phyloP scores from a whole-genome alignment of 64 coral and sea anemone species.

The Pocillopora damicornis region DNA sequence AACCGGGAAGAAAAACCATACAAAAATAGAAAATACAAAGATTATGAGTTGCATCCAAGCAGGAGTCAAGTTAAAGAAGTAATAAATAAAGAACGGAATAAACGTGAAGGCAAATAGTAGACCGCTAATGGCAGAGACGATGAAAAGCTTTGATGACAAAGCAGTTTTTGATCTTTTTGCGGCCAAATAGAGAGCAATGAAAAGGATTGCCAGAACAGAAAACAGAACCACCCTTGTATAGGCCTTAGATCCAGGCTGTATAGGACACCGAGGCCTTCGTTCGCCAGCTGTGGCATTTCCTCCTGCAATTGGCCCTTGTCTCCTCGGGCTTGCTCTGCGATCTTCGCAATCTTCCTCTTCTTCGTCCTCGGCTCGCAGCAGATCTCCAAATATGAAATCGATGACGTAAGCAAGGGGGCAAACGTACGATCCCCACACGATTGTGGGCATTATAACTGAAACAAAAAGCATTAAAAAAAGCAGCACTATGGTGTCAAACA shows the following conservation, averaged over 20 bases:
- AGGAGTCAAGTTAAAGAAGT: slow-evolving; percentile 37
- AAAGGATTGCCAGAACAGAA: not conserved
- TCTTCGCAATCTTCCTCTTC: not conserved
- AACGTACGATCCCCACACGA: slow-evolving; percentile 24
- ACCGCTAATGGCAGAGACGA: not conserved
- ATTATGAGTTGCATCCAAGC: slow-evolving; percentile 33
- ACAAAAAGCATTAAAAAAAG: not conserved
- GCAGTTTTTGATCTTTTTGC: not conserved
- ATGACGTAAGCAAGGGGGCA: slow-evolving; percentile 32
- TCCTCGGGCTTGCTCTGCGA: not conserved
- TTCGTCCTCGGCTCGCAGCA: not conserved
- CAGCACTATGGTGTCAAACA: slow-evolving; percentile 22
- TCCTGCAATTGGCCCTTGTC: not conserved
- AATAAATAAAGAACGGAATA: slow-evolving; percentile 38
- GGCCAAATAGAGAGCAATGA: not conserved
- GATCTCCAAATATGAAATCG: slow-evolving; percentile 34
- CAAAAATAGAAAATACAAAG: slow-evolving; percentile 16
- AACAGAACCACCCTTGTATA: slow-evolving; percentile 24
- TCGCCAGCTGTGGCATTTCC: not conserved
- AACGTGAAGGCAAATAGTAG: slow-evolving; percentile 5
- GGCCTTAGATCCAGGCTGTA: not conserved
- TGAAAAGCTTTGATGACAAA: not conserved
- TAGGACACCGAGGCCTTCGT: not conserved
- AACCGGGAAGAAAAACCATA: slow-evolving; percentile 57
- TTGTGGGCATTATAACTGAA: slow-evolving; percentile 26